These are phyloP conservation scores for Crenuchus spilurus DNA, from an alignment of 2,797 vertebrate species.

Conservation along the genomic window DNA sequence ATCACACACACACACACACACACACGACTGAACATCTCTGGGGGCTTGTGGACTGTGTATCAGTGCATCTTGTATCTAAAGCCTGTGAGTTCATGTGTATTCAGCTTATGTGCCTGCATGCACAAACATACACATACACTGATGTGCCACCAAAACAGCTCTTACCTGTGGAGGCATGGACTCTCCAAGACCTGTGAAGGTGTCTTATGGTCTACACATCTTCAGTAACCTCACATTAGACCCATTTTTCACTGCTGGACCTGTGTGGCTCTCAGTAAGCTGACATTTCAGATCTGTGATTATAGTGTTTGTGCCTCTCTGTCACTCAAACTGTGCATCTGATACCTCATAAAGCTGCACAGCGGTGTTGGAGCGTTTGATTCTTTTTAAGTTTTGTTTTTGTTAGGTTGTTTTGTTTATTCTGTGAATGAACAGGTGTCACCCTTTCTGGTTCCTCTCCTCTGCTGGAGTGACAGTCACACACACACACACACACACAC, in stretches of 20 bases:
- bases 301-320: conserved; percentile 18
- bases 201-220: too few species aligned
- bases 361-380: background rate
- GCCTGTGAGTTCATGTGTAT: too few species aligned
- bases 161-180: too few species aligned
- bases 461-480: background rate
- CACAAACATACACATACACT: too few species aligned
- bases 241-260: conserved; percentile 15
- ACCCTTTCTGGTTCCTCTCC: conserved; percentile 9
- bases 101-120: too few species aligned
- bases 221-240: conserved; percentile 28
- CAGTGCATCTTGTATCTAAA: too few species aligned
- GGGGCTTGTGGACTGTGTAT: too few species aligned
- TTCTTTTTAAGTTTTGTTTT: background rate
- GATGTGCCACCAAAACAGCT: too few species aligned
- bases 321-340: background rate
- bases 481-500: background rate
- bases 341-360: background rate
- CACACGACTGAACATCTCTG: too few species aligned
- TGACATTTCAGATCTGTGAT: conserved; percentile 46
- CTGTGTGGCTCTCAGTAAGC: background rate
- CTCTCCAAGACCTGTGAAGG: too few species aligned
- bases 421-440: conserved; percentile 25
- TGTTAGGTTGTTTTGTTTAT: conserved; percentile 16
- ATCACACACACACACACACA: conserved; percentile 14